A percentile compares a stretch with the other conserved stretches of the same genome.
These are phyloP conservation scores for Caenorhabditis angaria DNA, from an alignment of 2,888 invertebrate species.

Conservation along the genomic window DNA sequence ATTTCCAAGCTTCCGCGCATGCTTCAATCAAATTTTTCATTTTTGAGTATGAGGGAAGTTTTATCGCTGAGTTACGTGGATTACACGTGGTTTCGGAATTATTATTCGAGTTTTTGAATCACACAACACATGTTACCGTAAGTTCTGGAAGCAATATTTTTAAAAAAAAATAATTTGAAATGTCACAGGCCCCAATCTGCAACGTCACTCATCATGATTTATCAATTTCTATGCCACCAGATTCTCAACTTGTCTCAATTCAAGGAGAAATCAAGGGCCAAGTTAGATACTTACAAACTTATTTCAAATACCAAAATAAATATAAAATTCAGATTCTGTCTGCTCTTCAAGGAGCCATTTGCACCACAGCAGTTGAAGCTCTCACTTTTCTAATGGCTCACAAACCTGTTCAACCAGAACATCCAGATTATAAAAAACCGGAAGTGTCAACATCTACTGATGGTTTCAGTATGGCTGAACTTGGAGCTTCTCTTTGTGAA, in stretches of 20 bases:
- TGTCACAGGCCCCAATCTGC: conserved; percentile 49
- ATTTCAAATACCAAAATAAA: conserved; percentile 10
- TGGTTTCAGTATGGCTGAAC: conserved; percentile 44
- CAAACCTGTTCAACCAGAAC: conserved; percentile 34
- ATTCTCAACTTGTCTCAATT: conserved; percentile 30
- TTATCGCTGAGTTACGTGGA: conserved; percentile 46
- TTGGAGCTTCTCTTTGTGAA: conserved; percentile 48
- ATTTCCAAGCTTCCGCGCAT: conserved; percentile 37
- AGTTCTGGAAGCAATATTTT: conserved; percentile 7
- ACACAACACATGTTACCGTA: conserved; percentile 47
- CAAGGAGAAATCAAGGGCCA: conserved; percentile 30
- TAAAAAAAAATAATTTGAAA: background rate
- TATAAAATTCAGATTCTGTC: conserved; percentile 26
- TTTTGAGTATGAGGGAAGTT: conserved; percentile 46
- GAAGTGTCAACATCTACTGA: conserved; percentile 19
- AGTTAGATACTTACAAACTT: background rate
- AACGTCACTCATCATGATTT: conserved; percentile 51
- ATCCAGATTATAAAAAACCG: conserved; percentile 20
- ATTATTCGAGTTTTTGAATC: conserved; percentile 43
- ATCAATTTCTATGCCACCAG: conserved; percentile 38
- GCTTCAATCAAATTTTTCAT: conserved; percentile 36
- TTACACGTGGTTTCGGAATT: conserved; percentile 50
- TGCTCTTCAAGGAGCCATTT: conserved; percentile 44
- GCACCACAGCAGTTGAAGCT: conserved; percentile 52
- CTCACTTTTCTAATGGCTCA: conserved; percentile 41